Evolutionary conservation across 2,797 vertebrate species (phyloP).

Genomic region (Cyclura pinguis): DNA sequence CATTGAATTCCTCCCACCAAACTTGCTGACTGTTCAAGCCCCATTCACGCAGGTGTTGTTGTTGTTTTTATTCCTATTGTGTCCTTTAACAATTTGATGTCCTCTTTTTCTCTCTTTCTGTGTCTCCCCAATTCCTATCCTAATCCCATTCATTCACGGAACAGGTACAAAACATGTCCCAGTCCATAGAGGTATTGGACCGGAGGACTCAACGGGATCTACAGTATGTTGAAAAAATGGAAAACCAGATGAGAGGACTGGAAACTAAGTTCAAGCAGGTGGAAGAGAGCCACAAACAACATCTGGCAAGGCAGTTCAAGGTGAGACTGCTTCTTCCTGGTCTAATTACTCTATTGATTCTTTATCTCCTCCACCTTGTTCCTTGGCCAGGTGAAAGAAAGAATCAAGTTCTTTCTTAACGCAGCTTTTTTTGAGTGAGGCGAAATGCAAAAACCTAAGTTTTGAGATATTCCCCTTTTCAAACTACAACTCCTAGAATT

Average conservation of each 20-base stretch:
- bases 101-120: slow-evolving; percentile 23
- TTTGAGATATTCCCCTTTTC: too few species aligned
- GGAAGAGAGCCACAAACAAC: slow-evolving; percentile 98
- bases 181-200: slow-evolving; percentile 98
- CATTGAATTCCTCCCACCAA: too few species aligned
- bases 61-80: background rate
- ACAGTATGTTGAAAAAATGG: slow-evolving; percentile 99
- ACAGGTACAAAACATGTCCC: slow-evolving; percentile 99
- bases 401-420: background rate
- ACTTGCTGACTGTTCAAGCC: background rate
- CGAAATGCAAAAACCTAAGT: background rate
- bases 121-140: background rate
- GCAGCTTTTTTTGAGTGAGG: background rate
- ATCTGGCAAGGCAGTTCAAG: slow-evolving; percentile 99
- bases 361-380: too few species aligned
- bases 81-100: background rate
- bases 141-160: background rate
- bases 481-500: too few species aligned
- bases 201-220: slow-evolving; percentile 96
- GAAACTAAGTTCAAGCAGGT: slow-evolving; percentile 98
- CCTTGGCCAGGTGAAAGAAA: background rate
- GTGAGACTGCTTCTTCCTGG: slow-evolving; percentile 68
- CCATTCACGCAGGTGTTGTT: background rate
- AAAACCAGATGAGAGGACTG: slow-evolving; percentile 95
- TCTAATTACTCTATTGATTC: too few species aligned